Conservation (phyloP, 1,140 invertebrate genomes). For the Whitmania pigra region DNA sequence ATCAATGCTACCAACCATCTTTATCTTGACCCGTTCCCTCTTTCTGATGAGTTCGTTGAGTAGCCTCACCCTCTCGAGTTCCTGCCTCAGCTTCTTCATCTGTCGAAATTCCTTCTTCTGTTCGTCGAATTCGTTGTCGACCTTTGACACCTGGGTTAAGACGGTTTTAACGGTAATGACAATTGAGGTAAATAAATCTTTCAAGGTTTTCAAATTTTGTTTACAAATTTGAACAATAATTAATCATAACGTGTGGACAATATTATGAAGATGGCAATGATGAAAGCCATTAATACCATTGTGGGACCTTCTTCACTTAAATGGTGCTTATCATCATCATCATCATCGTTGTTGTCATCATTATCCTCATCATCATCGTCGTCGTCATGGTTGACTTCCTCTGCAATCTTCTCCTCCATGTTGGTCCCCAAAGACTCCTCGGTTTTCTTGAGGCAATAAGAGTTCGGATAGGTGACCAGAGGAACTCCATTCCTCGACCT, state of each 20-base stretch:
- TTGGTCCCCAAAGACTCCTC: too few species aligned
- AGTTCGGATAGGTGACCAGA: constrained; percentile 57
- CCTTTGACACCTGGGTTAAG: neutral
- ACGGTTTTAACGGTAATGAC: neutral
- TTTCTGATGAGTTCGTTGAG: constrained; percentile 89
- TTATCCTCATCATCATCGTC: too few species aligned
- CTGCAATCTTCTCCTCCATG: neutral
- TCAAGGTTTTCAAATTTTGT: too few species aligned
- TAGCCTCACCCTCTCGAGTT: constrained; percentile 71
- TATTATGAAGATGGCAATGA: neutral
- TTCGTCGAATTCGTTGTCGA: neutral
- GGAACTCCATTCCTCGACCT: constrained; percentile 90
- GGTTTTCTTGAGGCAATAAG: constrained; percentile 28
- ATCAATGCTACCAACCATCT: constrained; percentile 58
- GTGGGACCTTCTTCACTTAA: too few species aligned
- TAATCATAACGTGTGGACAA: neutral
- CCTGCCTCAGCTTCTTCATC: constrained; percentile 8
- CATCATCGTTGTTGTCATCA: too few species aligned
- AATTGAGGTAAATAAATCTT: too few species aligned
- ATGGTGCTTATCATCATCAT: too few species aligned
- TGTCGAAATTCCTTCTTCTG: neutral
- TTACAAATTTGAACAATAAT: neutral
- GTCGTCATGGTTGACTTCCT: neutral
- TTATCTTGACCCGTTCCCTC: constrained; percentile 81
- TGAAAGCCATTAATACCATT: too few species aligned